These are phyloP conservation scores for Potorous gilbertii DNA, from an alignment of 2,797 vertebrate species.

Conservation along the genomic window DNA sequence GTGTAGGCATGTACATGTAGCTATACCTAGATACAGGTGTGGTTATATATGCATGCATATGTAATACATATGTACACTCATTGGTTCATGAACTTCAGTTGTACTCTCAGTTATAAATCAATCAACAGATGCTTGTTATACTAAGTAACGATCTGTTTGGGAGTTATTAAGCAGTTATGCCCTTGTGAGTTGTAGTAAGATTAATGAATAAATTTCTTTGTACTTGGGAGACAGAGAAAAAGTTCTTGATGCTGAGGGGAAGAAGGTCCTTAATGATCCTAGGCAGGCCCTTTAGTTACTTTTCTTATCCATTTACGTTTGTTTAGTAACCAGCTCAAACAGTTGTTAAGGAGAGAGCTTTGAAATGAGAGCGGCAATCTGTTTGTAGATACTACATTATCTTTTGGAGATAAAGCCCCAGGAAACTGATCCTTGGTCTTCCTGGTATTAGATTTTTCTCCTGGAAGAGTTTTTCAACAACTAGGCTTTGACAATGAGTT, in stretches of 20 bases:
- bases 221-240: neutral
- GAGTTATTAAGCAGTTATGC: neutral
- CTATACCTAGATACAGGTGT: neutral
- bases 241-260: neutral
- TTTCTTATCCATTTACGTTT: neutral
- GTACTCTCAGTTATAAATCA: neutral
- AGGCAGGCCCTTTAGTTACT: neutral
- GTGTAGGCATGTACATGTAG: neutral
- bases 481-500: neutral
- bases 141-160: neutral
- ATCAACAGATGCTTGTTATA: neutral
- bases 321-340: neutral
- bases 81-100: neutral
- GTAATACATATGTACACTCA: neutral
- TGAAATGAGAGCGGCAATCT: neutral
- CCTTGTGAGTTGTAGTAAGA: neutral
- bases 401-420: neutral
- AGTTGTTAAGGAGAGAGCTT: neutral
- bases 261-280: neutral
- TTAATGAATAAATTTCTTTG: neutral
- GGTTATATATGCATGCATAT: neutral
- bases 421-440: neutral
- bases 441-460: neutral
- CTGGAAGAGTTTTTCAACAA: neutral
- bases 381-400: neutral